Base-by-base conservation (phyloP, 2,797 vertebrate genomes). In the Saxicola maurus region DNA sequence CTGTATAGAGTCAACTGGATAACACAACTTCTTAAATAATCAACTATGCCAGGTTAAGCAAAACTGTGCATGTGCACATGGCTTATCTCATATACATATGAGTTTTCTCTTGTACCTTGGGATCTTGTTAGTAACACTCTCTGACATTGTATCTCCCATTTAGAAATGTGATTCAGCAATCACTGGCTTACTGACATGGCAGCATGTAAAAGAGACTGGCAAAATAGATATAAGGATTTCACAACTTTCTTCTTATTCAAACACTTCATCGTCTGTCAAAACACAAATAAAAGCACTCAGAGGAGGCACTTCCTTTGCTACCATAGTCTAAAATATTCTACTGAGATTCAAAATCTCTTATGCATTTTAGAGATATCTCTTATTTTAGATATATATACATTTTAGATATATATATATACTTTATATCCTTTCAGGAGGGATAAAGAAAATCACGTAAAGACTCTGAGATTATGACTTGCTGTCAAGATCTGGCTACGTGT, bases 101-200 rank as follows among this genome's bases (percentile, higher is more conserved):
- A 20, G 5, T 71, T 91, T 62, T 38, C 21, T 57, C 25, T 75
- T 30, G 8, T 66, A 76, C 10, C 30, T 49, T 74, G 24, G 13
- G 38, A 79, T 64, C 84, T 73, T 59, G 38, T 85, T 79, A 82
- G 68, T 48, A 82, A 59, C 2, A 4, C 27, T 71, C 28, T 18
- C 24, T 91, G 49, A 28, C 19, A 49, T 51, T 19, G 9, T 10
- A 25, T 45, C 45, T 91, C 24, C 43, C 51, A 30, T 66, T 92
- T 31, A 82, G 43, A 86, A 94, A 86, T 21, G 33, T 64, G 62
- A 90, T 67, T 93, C 75, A 91, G 65, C 46, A 82, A 64, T 66
- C 65, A 87, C 59, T 60, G 52, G 31, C 40, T 92, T 38, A 3
- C 15, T 91, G 79, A 74, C 43, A 57, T 30, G 46, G 65, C 53